A percentile compares a stretch with the other conserved stretches of the same genome.
Evolutionary conservation across 2,888 invertebrate genomes (phyloP).

Genomic region (Hartigia nigra): DNA sequence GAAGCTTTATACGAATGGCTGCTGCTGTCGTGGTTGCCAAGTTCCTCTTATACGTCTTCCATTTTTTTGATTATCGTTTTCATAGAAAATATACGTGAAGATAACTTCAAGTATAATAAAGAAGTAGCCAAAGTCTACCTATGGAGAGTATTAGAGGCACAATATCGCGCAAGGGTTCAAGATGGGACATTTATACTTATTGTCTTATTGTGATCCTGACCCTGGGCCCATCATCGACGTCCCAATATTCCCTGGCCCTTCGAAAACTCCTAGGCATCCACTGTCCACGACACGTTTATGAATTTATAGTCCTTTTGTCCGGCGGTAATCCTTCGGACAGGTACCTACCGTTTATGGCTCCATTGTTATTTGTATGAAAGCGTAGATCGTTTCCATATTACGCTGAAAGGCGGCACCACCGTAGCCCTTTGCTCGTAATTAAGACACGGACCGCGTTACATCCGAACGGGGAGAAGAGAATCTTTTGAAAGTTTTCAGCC

Average conservation of each 20-base stretch:
- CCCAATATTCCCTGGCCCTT: not conserved
- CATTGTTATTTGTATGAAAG: constrained; percentile 41
- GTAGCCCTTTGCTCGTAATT: constrained; percentile 50
- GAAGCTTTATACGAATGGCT: not conserved
- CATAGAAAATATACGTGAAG: too few relatives aligned
- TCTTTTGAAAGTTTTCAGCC: constrained; percentile 60
- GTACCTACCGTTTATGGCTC: constrained; percentile 49
- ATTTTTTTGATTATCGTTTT: too few relatives aligned
- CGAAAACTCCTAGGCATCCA: not conserved
- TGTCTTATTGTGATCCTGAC: not conserved
- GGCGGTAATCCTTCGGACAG: constrained; percentile 44
- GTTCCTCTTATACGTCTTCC: not conserved
- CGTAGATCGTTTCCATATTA: constrained; percentile 34
- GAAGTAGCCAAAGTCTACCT: not conserved
- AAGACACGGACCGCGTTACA: constrained; percentile 45
- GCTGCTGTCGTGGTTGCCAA: not conserved
- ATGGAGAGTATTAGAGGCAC: not conserved
- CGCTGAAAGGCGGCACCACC: constrained; percentile 35
- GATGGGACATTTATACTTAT: not conserved
- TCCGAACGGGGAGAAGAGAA: constrained; percentile 37
- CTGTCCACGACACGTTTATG: constrained; percentile 53
- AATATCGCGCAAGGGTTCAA: not conserved
- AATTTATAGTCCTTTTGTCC: constrained; percentile 55
- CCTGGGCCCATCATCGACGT: not conserved
- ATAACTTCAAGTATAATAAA: too few relatives aligned